Percentiles rank a stretch among this genome's conserved stretches.
Conservation (phyloP, 2,113 vertebrate species). For the Protobothrops mucrosquamatus region DNA sequence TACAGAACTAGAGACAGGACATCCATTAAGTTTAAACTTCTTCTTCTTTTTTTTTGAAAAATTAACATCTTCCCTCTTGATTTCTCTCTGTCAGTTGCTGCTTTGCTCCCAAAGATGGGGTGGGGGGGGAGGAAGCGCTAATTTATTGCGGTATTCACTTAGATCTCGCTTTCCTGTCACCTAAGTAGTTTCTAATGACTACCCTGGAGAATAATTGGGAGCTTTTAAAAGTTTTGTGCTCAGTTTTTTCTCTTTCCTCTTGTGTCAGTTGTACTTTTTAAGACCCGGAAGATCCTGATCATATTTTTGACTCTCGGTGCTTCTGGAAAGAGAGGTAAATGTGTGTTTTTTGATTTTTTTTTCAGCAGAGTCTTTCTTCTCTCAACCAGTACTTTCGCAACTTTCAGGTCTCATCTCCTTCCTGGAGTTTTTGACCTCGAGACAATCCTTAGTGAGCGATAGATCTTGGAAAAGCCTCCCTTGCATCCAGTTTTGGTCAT, state of each 20-base stretch:
- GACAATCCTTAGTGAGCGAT: not conserved
- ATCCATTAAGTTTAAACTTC: conserved; percentile 68
- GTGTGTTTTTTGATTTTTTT: not conserved
- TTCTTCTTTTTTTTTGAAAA: not conserved
- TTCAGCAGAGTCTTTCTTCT: not conserved
- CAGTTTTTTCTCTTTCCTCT: conserved; percentile 46
- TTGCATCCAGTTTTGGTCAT: not conserved
- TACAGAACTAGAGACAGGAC: conserved; percentile 66
- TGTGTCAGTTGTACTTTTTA: conserved; percentile 57
- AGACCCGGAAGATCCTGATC: conserved; percentile 58
- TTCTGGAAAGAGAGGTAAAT: not conserved
- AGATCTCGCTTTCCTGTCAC: conserved; percentile 68
- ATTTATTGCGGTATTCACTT: conserved; percentile 70
- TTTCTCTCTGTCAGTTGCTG: conserved; percentile 67
- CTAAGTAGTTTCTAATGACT: conserved; percentile 73
- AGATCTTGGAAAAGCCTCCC: not conserved
- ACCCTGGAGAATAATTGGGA: conserved; percentile 73
- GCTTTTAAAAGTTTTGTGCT: conserved; percentile 73
- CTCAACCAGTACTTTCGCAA: not conserved
- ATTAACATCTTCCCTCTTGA: conserved; percentile 64
- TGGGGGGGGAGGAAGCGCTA: conserved; percentile 58
- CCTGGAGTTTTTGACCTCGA: not conserved
- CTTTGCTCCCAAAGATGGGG: conserved; percentile 49
- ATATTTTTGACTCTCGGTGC: conserved; percentile 23
- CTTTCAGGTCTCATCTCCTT: not conserved